Percentiles rank a stretch among this genome's conserved stretches.
Conservation (phyloP, 2,113 vertebrate species). For the Trinectes maculatus region DNA sequence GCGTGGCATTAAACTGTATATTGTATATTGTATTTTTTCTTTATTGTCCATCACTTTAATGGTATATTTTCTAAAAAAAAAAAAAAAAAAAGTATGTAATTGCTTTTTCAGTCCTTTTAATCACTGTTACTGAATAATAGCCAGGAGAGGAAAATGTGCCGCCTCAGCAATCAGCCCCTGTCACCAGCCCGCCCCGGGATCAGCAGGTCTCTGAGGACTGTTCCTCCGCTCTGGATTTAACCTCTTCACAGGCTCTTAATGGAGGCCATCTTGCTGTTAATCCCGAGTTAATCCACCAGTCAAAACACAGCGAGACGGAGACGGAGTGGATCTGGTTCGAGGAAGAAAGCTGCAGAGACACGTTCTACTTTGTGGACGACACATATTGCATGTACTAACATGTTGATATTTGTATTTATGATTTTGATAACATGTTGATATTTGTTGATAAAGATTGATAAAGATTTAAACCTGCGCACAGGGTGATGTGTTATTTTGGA, state of each 20-base stretch:
- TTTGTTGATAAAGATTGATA: too few relatives aligned
- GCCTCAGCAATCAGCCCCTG: constrained; percentile 5
- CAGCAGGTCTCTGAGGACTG: not conserved
- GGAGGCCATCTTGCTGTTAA: constrained; percentile 37
- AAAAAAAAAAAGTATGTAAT: too few relatives aligned
- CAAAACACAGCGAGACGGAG: constrained; percentile 14
- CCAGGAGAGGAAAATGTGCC: not conserved
- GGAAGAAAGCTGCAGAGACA: not conserved
- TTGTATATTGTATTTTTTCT: constrained; percentile 3
- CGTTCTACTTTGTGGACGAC: not conserved
- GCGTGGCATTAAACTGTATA: constrained; percentile 1
- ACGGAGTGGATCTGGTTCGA: not conserved
- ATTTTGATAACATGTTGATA: too few relatives aligned
- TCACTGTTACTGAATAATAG: not conserved
- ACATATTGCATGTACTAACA: too few relatives aligned
- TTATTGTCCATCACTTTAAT: not conserved
- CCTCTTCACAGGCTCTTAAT: constrained; percentile 35
- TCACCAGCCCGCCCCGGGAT: constrained; percentile 1
- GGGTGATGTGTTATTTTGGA: not conserved
- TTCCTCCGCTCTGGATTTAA: constrained; percentile 12
- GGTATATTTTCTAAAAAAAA: not conserved
- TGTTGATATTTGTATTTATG: too few relatives aligned
- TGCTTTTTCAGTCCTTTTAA: not conserved
- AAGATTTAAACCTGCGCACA: too few relatives aligned
- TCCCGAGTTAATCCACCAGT: constrained; percentile 38